A percentile compares a stretch with the other conserved stretches of the same genome.
phyloP scores from a whole-genome alignment of 2,797 vertebrate species.

The Lithobates sylvaticus region DNA sequence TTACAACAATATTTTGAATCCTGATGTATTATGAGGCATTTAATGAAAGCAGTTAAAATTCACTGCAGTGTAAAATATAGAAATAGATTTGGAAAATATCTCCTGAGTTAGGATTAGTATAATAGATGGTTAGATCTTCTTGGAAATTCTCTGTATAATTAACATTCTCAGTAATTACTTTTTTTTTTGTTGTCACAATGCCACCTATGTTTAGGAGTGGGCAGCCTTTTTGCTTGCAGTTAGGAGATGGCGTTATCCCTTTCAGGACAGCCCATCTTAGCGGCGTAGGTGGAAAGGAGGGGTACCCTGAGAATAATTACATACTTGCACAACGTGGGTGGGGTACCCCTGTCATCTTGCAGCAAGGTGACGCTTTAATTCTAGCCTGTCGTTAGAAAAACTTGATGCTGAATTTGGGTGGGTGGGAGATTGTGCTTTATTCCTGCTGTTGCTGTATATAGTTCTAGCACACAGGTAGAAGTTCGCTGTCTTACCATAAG shows the following conservation, averaged over 20 bases:
- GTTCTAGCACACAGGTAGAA: conserved; percentile 16
- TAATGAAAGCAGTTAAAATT: conserved; percentile 50
- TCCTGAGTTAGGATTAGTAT: conserved; percentile 25
- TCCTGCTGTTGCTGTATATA: not conserved
- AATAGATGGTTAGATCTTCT: conserved; percentile 25
- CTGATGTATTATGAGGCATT: not conserved
- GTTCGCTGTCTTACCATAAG: too few species aligned
- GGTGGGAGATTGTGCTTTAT: conserved; percentile 13
- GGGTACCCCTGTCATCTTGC: conserved; percentile 43
- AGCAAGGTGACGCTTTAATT: conserved; percentile 57
- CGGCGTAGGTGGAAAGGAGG: conserved; percentile 22
- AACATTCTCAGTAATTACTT: conserved; percentile 28
- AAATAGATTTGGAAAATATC: conserved; percentile 30
- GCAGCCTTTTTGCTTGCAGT: not conserved
- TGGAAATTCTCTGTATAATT: conserved; percentile 44
- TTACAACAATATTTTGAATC: not conserved
- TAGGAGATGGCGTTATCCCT: conserved; percentile 25
- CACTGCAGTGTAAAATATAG: conserved; percentile 18
- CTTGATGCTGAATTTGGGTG: conserved; percentile 30
- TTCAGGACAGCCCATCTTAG: conserved; percentile 20
- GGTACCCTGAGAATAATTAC: conserved; percentile 53
- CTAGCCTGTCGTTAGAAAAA: conserved; percentile 42
- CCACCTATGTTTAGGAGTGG: conserved; percentile 12
- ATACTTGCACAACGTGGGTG: conserved; percentile 34
- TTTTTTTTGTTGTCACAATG: not conserved